Conservation (phyloP, 2,113 vertebrate species). For the Gulo gulo region DNA sequence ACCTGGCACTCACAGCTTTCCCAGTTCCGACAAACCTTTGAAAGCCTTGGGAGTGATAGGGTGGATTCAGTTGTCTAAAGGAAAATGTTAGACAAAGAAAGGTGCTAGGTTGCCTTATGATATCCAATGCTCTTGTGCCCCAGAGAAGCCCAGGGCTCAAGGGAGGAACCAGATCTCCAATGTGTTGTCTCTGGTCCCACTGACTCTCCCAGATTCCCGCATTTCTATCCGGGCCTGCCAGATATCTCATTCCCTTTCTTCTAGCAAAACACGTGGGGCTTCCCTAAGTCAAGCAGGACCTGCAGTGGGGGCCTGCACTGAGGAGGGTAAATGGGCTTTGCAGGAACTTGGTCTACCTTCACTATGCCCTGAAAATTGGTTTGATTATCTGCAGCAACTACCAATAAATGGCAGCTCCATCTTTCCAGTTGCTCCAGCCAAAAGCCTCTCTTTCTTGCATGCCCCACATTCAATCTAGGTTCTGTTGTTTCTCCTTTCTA, state of each 20-base stretch:
- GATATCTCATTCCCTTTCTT: neutral
- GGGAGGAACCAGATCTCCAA: neutral
- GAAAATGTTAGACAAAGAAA: slow-evolving; percentile 43
- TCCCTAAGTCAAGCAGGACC: neutral
- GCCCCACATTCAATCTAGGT: neutral
- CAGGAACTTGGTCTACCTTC: neutral
- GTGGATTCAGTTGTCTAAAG: slow-evolving; percentile 76
- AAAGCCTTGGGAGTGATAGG: slow-evolving; percentile 68
- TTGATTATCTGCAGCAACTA: neutral
- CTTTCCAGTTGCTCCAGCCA: neutral
- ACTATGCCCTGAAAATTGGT: neutral
- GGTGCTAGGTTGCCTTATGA: neutral
- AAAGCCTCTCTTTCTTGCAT: neutral
- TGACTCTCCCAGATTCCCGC: neutral
- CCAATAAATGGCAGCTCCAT: neutral
- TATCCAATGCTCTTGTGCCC: neutral
- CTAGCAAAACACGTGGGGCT: neutral
- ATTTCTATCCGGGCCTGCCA: neutral
- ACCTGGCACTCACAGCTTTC: slow-evolving; percentile 64
- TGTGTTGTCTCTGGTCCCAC: neutral
- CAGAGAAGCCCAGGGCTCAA: neutral
- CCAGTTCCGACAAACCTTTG: slow-evolving; percentile 70
- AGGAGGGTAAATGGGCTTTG: neutral
- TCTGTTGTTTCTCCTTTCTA: neutral
- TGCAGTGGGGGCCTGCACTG: neutral